Conservation (phyloP, 2,797 vertebrate genomes). For the Potorous gilbertii region DNA sequence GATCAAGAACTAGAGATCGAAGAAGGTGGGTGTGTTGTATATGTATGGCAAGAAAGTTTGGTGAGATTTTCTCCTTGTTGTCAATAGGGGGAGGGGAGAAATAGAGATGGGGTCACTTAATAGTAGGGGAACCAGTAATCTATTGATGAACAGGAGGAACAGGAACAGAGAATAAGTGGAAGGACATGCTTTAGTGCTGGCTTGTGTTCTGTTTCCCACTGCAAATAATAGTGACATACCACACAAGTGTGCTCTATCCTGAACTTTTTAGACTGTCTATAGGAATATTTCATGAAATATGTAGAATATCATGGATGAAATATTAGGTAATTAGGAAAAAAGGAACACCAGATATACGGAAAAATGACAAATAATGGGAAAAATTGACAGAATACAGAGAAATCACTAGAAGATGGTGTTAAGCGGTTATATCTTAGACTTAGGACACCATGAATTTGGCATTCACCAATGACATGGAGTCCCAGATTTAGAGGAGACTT, state of each 20-base stretch:
- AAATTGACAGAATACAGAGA: not conserved
- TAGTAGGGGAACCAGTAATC: not conserved
- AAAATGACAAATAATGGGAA: not conserved
- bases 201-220: not conserved
- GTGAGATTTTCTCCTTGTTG: not conserved
- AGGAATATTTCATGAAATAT: not conserved
- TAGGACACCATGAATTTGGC: not conserved
- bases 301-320: not conserved
- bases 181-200: not conserved
- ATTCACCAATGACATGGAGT: not conserved
- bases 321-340: not conserved
- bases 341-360: not conserved
- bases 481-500: not conserved
- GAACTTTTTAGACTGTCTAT: not conserved
- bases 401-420: not conserved
- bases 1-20: constrained; percentile 93
- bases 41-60: not conserved
- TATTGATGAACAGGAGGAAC: not conserved
- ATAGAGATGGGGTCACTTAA: not conserved
- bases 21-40: constrained; percentile 86
- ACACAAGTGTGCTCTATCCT: not conserved
- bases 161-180: not conserved
- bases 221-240: not conserved
- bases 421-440: not conserved
- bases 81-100: not conserved